Evolutionary conservation across 2,797 vertebrate genomes (phyloP).

Genomic region (Octomys mimax): DNA sequence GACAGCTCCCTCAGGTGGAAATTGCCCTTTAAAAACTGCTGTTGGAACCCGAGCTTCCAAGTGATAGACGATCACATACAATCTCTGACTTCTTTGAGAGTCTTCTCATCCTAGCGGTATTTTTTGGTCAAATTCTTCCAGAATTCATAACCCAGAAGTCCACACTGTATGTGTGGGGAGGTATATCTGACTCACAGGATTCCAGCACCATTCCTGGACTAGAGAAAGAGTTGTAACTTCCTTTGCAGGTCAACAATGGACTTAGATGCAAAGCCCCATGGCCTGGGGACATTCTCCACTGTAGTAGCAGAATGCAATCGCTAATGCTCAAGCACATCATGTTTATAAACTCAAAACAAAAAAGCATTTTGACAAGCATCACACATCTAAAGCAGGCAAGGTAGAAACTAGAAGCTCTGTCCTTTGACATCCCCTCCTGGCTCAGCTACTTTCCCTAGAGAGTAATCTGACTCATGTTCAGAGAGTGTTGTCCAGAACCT

Average conservation of each 20-base stretch:
- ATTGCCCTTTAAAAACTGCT: neutral
- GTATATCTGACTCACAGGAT: neutral
- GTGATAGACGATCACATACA: neutral
- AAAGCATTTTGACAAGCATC: neutral
- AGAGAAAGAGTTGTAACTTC: neutral
- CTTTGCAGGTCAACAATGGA: neutral
- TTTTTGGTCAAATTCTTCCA: neutral
- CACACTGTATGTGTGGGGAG: neutral
- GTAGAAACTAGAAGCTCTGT: neutral
- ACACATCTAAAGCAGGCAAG: neutral
- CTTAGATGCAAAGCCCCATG: neutral
- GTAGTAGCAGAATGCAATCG: neutral
- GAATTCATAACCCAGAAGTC: neutral
- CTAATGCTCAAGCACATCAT: neutral
- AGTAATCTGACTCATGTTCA: neutral
- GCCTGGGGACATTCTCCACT: neutral
- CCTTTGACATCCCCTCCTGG: neutral
- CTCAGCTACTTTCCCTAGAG: neutral
- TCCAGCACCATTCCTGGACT: neutral
- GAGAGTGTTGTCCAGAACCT: neutral
- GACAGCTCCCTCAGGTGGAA: rapidly evolving
- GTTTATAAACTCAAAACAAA: neutral
- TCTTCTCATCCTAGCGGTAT: neutral
- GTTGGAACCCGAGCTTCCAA: neutral
- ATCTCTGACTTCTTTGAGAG: neutral